phyloP scores from a whole-genome alignment of 2,113 vertebrate genomes.

The Burhinus oedicnemus region DNA sequence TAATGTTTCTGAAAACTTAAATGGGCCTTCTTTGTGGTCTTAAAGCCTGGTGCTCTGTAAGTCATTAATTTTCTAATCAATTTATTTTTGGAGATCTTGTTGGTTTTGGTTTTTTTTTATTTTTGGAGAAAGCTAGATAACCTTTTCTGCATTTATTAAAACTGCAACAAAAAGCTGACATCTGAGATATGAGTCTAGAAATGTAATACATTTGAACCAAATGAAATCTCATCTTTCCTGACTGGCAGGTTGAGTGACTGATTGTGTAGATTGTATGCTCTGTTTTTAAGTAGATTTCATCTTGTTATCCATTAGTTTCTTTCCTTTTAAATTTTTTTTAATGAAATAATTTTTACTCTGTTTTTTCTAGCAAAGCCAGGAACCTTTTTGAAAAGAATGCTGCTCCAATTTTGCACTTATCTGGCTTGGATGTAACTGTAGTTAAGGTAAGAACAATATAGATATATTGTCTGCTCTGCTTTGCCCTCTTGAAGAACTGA shows the following conservation, averaged over 20 bases:
- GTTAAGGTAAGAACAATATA: slow-evolving; percentile 84
- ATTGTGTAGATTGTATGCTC: not conserved
- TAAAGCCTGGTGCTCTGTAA: not conserved
- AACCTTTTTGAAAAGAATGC: slow-evolving; percentile 97
- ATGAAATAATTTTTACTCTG: slow-evolving; percentile 32
- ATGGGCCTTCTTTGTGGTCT: not conserved
- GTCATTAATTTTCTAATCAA: slow-evolving; percentile 34
- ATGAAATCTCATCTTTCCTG: not conserved
- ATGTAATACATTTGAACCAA: not conserved
- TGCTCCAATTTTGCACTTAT: slow-evolving; percentile 94
- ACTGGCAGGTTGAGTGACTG: not conserved
- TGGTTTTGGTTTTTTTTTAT: not conserved
- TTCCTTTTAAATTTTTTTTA: not conserved
- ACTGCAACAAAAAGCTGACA: not conserved
- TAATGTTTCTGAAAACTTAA: not conserved
- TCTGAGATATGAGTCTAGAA: not conserved
- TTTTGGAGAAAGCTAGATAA: not conserved
- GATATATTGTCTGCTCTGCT: not conserved
- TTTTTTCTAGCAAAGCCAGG: slow-evolving; percentile 85
- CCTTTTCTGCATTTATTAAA: slow-evolving; percentile 4
- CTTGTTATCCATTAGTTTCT: not conserved
- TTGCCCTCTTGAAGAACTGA: not conserved
- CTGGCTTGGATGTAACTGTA: slow-evolving; percentile 90
- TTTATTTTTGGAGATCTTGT: slow-evolving; percentile 9
- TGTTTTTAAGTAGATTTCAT: not conserved